Conservation (phyloP, 2,888 invertebrate species). For the Pachymerium ferrugineum region DNA sequence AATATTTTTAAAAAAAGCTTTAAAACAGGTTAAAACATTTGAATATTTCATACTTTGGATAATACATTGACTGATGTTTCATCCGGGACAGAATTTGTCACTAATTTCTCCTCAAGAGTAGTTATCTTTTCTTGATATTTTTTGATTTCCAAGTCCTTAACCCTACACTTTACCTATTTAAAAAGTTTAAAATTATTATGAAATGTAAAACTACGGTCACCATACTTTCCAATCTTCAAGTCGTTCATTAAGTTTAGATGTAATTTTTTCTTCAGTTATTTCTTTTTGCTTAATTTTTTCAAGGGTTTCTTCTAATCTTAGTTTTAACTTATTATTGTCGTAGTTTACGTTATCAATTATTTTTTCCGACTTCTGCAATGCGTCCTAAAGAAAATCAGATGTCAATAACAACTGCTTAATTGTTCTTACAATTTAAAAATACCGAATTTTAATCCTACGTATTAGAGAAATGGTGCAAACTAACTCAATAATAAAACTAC, state of each 20-base stretch:
- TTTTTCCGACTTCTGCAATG: background rate
- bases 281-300: background rate
- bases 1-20: background rate
- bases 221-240: slow-evolving; percentile 20
- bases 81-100: slow-evolving; percentile 49
- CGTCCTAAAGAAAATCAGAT: slow-evolving; percentile 14
- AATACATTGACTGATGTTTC: slow-evolving; percentile 48
- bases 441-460: too few relatives aligned
- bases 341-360: background rate
- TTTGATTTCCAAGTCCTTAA: slow-evolving; percentile 66
- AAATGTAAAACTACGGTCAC: background rate
- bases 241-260: background rate
- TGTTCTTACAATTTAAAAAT: too few relatives aligned
- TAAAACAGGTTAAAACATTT: too few relatives aligned
- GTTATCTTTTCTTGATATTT: slow-evolving; percentile 58
- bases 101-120: slow-evolving; percentile 48
- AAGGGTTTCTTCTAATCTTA: background rate
- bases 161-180: slow-evolving; percentile 50
- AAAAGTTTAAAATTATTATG: background rate
- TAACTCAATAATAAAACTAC: too few relatives aligned
- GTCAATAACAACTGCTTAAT: too few relatives aligned
- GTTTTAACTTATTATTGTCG: background rate
- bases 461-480: too few relatives aligned
- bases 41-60: slow-evolving; percentile 42
- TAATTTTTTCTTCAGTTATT: background rate